Percentiles rank a stretch among this genome's conserved stretches.
phyloP scores from a whole-genome alignment of 2,113 vertebrate species.

The Hippocampus mohnikei region DNA sequence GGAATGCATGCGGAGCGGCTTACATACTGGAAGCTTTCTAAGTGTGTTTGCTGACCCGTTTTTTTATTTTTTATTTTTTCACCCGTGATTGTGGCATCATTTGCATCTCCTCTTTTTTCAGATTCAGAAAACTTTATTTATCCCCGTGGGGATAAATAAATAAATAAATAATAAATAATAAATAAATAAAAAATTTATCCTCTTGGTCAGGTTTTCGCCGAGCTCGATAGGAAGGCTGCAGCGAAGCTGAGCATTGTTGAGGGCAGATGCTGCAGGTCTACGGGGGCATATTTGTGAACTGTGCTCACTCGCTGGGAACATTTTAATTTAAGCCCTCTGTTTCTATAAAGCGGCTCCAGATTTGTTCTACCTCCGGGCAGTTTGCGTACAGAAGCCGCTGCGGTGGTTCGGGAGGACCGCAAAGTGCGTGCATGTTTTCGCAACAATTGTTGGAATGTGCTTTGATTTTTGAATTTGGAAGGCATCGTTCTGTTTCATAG shows the following conservation, averaged over 20 bases:
- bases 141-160: too few species aligned
- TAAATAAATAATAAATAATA: too few species aligned
- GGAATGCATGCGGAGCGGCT: neutral
- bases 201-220: conserved; percentile 17
- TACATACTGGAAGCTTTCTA: too few species aligned
- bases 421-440: conserved; percentile 4
- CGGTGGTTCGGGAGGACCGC: neutral
- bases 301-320: conserved; percentile 66
- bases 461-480: neutral
- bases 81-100: neutral
- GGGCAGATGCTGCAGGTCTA: conserved; percentile 57
- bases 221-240: conserved; percentile 26
- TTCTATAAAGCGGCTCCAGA: conserved; percentile 68
- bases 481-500: neutral
- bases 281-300: conserved; percentile 52
- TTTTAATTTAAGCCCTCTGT: conserved; percentile 70
- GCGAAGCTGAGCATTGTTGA: conserved; percentile 2
- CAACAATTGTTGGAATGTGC: conserved; percentile 7
- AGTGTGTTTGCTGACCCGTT: neutral
- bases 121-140: too few species aligned
- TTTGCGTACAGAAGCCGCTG: conserved; percentile 28
- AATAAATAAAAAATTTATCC: too few species aligned
- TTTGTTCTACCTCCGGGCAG: conserved; percentile 47
- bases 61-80: neutral
- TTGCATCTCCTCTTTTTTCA: neutral